Evolutionary conservation across 2,113 vertebrate genomes (phyloP).

Genomic region (Camelus dromedarius): DNA sequence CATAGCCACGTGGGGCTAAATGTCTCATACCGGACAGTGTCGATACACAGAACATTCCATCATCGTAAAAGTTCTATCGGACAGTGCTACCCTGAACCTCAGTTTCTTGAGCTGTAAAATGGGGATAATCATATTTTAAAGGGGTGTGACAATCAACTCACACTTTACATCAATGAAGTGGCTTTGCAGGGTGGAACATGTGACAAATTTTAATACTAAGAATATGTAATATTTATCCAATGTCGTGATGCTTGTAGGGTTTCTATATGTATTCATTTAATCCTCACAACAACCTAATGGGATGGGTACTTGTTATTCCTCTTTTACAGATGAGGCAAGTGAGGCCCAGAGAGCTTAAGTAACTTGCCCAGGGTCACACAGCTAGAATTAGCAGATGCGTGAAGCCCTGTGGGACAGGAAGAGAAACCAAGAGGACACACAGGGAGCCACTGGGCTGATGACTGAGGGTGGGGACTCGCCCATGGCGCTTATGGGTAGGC

Average conservation of each 20-base stretch:
- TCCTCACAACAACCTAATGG: not conserved
- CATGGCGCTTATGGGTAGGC: not conserved
- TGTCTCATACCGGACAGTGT: accelerated
- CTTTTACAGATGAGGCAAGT: not conserved
- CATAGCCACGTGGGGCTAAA: accelerated
- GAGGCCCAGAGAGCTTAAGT: not conserved
- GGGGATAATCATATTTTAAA: not conserved
- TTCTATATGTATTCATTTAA: not conserved
- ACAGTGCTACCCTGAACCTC: not conserved
- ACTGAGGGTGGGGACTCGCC: not conserved
- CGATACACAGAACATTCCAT: not conserved
- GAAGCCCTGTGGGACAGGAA: not conserved
- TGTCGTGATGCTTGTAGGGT: not conserved
- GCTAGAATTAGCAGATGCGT: not conserved
- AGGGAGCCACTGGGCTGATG: not conserved
- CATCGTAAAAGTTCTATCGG: not conserved
- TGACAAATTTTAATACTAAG: not conserved
- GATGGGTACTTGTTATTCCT: not conserved
- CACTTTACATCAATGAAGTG: not conserved
- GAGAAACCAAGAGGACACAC: not conserved
- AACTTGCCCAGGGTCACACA: not conserved
- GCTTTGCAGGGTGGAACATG: not conserved
- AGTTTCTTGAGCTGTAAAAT: not conserved
- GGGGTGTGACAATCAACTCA: not conserved
- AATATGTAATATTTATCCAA: not conserved